A percentile compares a stretch with the other conserved stretches of the same genome.
phyloP scores from a whole-genome alignment of 2,888 invertebrate species.

The Nemurella pictetii region DNA sequence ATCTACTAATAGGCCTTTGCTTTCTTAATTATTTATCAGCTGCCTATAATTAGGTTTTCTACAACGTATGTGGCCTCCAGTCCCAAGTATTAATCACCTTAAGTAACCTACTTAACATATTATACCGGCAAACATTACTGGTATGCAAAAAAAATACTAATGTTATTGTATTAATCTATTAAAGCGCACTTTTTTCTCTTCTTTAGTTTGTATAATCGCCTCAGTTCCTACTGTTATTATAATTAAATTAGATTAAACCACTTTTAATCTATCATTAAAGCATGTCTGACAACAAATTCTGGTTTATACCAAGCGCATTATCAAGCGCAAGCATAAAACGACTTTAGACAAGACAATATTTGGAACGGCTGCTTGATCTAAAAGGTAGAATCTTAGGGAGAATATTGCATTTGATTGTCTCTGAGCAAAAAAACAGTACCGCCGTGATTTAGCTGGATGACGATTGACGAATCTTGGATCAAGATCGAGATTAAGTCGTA shows the following conservation, averaged over 20 bases:
- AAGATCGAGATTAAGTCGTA: neutral
- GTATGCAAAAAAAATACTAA: neutral
- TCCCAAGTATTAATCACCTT: constrained; percentile 8
- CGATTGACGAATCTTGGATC: neutral
- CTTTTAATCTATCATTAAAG: constrained; percentile 1
- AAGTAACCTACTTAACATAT: constrained; percentile 27
- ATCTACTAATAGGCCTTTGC: neutral
- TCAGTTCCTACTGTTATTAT: constrained; percentile 19
- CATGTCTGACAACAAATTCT: neutral
- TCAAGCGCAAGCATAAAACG: neutral
- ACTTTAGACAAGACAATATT: neutral
- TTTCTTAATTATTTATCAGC: constrained; percentile 27
- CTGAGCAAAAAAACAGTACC: neutral
- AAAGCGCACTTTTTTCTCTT: constrained; percentile 7
- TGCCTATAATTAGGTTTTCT: constrained; percentile 26
- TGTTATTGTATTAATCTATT: constrained; percentile 16
- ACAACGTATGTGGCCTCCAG: constrained; percentile 23
- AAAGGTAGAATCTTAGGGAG: neutral
- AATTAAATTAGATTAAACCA: constrained; percentile 23
- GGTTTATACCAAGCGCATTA: neutral
- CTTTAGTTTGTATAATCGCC: neutral
- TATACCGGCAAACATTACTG: constrained; percentile 8
- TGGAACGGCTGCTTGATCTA: neutral
- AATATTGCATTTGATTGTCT: neutral
- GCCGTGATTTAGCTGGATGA: neutral